Percentiles rank a stretch among this genome's conserved stretches.
phyloP scores from a whole-genome alignment of 2,113 vertebrate species.

The Clinocottus analis region DNA sequence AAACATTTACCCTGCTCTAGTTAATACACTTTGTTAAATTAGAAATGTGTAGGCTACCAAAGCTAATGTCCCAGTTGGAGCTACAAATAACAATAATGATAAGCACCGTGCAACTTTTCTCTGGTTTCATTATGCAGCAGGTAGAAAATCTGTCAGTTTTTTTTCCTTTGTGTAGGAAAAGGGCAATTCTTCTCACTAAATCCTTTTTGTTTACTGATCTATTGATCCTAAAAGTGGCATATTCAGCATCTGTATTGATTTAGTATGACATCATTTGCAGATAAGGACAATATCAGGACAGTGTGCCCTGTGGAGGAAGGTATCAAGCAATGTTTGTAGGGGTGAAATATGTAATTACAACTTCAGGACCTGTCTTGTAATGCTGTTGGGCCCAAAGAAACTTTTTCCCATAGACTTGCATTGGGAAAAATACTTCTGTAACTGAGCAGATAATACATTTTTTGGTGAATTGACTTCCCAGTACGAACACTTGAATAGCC shows the following conservation, averaged over 20 bases:
- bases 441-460: neutral
- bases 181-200: neutral
- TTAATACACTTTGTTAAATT: neutral
- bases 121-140: neutral
- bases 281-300: neutral
- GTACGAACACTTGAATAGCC: neutral
- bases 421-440: neutral
- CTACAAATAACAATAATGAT: constrained; percentile 4
- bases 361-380: too few species aligned
- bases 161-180: neutral
- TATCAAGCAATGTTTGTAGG: too few species aligned
- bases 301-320: too few species aligned
- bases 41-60: neutral
- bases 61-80: neutral
- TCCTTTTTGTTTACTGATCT: neutral
- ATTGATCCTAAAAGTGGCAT: neutral
- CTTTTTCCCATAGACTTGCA: neutral
- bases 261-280: neutral
- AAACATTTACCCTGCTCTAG: neutral
- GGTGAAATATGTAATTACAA: too few species aligned
- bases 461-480: neutral
- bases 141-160: neutral
- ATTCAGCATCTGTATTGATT: neutral
- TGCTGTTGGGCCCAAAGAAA: too few species aligned
- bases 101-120: neutral